phyloP scores from a whole-genome alignment of 23 tunicate genomes.

The Corella eumyota region DNA sequence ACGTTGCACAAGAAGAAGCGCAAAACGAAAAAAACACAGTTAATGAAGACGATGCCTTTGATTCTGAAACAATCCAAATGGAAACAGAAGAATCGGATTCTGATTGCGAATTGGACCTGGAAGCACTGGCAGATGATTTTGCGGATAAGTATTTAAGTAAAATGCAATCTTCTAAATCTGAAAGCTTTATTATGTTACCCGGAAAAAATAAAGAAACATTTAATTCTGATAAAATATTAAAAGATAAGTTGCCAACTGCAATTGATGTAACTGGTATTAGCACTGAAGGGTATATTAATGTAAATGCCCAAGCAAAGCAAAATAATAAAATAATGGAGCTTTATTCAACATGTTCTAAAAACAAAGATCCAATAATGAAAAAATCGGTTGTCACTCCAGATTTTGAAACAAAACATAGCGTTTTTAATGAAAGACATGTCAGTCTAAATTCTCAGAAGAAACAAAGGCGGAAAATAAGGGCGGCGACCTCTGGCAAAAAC shows the following conservation, averaged over 20 bases:
- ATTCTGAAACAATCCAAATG: too few species aligned
- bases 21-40: too few species aligned
- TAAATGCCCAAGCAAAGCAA: conserved; percentile 2
- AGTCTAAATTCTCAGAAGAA: conserved; percentile 12
- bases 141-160: too few species aligned
- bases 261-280: conserved; percentile 30
- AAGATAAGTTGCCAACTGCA: conserved; percentile 27
- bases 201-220: too few species aligned
- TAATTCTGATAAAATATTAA: too few species aligned
- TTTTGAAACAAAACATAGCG: conserved; percentile 46
- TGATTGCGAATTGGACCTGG: too few species aligned
- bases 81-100: too few species aligned
- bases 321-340: conserved; percentile 9
- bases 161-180: too few species aligned
- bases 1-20: too few species aligned
- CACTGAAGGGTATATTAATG: conserved; percentile 25
- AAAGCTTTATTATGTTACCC: too few species aligned
- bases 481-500: conserved; percentile 43
- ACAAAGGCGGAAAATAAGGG: conserved; percentile 9
- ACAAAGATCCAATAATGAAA: conserved; percentile 21
- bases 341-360: background rate
- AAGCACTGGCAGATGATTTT: too few species aligned
- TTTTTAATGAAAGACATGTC: conserved; percentile 1
- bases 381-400: conserved; percentile 49
- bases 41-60: too few species aligned